A percentile compares a stretch with the other conserved stretches of the same genome.
phyloP scores from a whole-genome alignment of 2,797 vertebrate genomes.

The Acipenser transmontanus region DNA sequence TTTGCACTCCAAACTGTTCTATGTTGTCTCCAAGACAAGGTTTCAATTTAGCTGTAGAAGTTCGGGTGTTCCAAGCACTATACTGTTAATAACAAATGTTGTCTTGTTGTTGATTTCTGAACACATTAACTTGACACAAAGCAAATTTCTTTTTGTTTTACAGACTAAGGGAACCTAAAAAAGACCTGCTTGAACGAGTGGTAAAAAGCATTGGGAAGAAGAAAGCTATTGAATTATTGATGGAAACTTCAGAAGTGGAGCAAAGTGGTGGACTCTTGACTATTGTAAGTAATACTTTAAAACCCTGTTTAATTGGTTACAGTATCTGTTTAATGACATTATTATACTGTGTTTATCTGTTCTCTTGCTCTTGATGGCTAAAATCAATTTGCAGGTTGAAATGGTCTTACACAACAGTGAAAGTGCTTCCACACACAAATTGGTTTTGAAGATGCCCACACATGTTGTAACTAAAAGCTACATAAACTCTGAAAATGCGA shows the following conservation, averaged over 20 bases:
- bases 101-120: no score
- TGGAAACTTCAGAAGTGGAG: constrained; percentile 84
- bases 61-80: no score
- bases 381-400: background rate
- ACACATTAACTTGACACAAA: constrained; percentile 11
- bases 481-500: no score
- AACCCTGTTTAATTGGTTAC: no score
- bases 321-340: background rate
- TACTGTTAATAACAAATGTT: no score
- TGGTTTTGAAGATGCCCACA: no score
- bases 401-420: background rate
- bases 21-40: constrained; percentile 7
- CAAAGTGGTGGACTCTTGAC: constrained; percentile 84
- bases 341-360: background rate
- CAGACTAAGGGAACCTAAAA: constrained; percentile 87
- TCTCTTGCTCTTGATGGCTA: background rate
- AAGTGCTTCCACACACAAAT: no score
- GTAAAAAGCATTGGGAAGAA: constrained; percentile 75
- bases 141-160: constrained; percentile 5
- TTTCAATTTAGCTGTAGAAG: no score
- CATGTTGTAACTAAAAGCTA: no score
- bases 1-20: background rate
- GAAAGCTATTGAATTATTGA: constrained; percentile 84
- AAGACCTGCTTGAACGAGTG: constrained; percentile 78
- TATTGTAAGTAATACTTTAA: constrained; percentile 57